Evolutionary conservation across 2,113 vertebrate species (phyloP).

Genomic region (Hydropotes inermis): DNA sequence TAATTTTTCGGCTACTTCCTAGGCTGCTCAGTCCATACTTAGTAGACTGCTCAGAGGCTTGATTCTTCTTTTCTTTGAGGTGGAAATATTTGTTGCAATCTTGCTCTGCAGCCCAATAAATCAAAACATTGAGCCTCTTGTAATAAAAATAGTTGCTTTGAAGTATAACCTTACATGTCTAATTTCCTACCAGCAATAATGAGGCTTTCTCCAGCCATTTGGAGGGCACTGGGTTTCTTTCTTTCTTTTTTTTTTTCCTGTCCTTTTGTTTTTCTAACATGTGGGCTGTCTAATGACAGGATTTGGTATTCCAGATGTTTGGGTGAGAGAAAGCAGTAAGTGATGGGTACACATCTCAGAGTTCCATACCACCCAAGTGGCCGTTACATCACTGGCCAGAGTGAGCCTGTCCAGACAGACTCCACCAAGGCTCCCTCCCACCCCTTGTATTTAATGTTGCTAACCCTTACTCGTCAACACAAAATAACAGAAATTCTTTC

Average conservation of each 20-base stretch:
- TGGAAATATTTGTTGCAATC: constrained; percentile 70
- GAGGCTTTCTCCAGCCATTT: constrained; percentile 66
- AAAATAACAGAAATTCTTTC: constrained; percentile 77
- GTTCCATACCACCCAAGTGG: constrained; percentile 84
- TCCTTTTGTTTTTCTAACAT: constrained; percentile 79
- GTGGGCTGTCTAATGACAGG: constrained; percentile 76
- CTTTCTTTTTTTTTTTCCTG: constrained; percentile 61
- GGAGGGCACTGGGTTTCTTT: neutral
- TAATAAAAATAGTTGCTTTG: constrained; percentile 85
- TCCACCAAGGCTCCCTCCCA: neutral
- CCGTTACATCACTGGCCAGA: constrained; percentile 60
- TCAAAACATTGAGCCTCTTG: constrained; percentile 72
- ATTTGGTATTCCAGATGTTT: constrained; percentile 85
- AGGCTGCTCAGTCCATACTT: constrained; percentile 50
- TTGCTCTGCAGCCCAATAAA: constrained; percentile 77
- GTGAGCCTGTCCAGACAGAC: constrained; percentile 72
- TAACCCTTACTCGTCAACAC: constrained; percentile 76
- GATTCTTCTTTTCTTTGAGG: constrained; percentile 66
- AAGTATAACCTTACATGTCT: constrained; percentile 79
- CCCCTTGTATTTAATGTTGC: constrained; percentile 53
- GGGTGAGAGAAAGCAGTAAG: constrained; percentile 76
- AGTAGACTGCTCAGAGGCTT: constrained; percentile 59
- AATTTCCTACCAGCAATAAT: constrained; percentile 77
- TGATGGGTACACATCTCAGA: constrained; percentile 59
- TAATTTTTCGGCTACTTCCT: constrained; percentile 71